A percentile compares a stretch with the other conserved stretches of the same genome.
phyloP scores from a whole-genome alignment of 2,888 invertebrate species.

The Notocelia uddmanniana region DNA sequence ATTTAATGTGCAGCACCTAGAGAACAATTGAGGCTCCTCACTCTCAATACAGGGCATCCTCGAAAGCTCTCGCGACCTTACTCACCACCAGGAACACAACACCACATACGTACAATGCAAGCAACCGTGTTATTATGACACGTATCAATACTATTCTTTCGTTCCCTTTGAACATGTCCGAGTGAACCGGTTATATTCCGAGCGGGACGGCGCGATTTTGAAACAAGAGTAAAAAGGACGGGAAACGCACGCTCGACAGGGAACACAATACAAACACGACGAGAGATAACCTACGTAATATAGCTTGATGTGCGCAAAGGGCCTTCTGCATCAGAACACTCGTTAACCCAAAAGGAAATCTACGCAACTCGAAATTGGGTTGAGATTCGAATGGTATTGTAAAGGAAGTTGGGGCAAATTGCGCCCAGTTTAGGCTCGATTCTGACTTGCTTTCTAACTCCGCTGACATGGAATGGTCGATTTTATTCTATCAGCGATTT shows the following conservation, averaged over 20 bases:
- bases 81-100: background rate
- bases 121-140: background rate
- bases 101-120: too few species aligned
- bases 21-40: background rate
- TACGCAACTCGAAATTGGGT: background rate
- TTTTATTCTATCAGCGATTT: slow-evolving; percentile 70
- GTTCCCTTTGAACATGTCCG: slow-evolving; percentile 61
- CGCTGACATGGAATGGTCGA: slow-evolving; percentile 67
- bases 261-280: slow-evolving; percentile 71
- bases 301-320: slow-evolving; percentile 51
- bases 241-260: slow-evolving; percentile 58
- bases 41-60: background rate
- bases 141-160: slow-evolving; percentile 56
- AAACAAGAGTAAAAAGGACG: slow-evolving; percentile 58
- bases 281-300: slow-evolving; percentile 61
- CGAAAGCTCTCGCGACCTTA: background rate
- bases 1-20: too few species aligned
- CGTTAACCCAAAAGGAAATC: background rate
- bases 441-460: slow-evolving; percentile 56
- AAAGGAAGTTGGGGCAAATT: background rate
- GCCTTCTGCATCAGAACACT: slow-evolving; percentile 34
- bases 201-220: slow-evolving; percentile 54
- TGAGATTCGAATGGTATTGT: background rate
- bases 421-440: slow-evolving; percentile 41
- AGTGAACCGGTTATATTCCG: slow-evolving; percentile 66